These are phyloP conservation scores for Plebejus anna DNA, from an alignment of 2,888 invertebrate species.

Conservation along the genomic window DNA sequence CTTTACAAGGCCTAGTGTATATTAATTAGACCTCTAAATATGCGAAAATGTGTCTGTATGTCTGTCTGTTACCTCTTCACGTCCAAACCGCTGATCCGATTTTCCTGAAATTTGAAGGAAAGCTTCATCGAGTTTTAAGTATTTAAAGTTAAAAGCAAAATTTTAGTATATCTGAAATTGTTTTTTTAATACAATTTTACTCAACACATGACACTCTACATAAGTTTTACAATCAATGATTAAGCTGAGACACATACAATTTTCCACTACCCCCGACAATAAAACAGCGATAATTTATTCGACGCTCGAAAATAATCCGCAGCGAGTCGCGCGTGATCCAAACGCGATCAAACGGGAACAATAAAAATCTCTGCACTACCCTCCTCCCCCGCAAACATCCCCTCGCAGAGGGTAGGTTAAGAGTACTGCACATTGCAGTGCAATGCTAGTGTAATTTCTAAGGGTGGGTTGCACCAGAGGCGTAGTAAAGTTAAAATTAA, in stretches of 20 bases:
- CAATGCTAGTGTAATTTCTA: neutral
- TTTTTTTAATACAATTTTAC: too few relatives aligned
- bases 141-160: too few relatives aligned
- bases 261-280: slow-evolving; percentile 41
- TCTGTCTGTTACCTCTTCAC: too few relatives aligned
- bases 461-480: too few relatives aligned
- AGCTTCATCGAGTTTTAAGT: too few relatives aligned
- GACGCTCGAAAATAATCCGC: slow-evolving; percentile 54
- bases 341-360: slow-evolving; percentile 56
- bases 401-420: slow-evolving; percentile 33
- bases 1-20: too few relatives aligned
- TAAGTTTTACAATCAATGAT: too few relatives aligned
- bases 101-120: too few relatives aligned
- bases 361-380: slow-evolving; percentile 63
- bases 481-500: too few relatives aligned
- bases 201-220: too few relatives aligned
- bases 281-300: slow-evolving; percentile 64
- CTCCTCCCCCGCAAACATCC: slow-evolving; percentile 30
- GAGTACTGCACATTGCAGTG: slow-evolving; percentile 19
- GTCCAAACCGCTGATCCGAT: too few relatives aligned
- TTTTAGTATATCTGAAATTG: too few relatives aligned
- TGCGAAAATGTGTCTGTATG: neutral
- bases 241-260: slow-evolving; percentile 26
- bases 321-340: slow-evolving; percentile 45
- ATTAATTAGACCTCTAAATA: neutral